Conservation (phyloP, 2,113 vertebrate genomes). For the Grammomys surdaster region DNA sequence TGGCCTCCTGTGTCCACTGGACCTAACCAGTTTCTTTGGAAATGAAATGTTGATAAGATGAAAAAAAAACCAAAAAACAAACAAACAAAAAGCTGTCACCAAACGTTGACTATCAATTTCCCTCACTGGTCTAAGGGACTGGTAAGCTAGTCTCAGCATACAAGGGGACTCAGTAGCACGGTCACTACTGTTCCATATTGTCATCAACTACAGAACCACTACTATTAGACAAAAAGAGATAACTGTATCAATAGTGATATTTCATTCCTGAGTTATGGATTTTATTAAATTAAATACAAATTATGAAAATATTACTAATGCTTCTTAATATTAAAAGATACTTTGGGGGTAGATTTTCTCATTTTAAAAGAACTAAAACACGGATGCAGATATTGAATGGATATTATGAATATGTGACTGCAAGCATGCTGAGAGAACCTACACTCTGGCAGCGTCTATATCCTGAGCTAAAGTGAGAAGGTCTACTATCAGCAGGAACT, state of each 20-base stretch:
- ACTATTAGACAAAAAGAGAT: neutral
- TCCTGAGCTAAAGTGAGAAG: neutral
- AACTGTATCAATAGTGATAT: neutral
- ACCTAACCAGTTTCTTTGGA: neutral
- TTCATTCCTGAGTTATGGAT: neutral
- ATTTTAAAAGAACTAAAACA: neutral
- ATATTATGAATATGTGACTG: neutral
- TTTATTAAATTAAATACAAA: conserved; percentile 1
- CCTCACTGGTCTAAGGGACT: neutral
- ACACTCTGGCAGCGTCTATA: neutral
- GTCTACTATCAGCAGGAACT: neutral
- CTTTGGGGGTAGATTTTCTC: neutral
- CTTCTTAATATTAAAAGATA: neutral
- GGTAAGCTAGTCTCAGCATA: neutral
- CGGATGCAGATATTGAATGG: neutral
- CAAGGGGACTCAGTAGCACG: neutral
- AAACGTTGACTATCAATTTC: too few relatives aligned
- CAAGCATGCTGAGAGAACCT: neutral
- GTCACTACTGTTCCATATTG: neutral
- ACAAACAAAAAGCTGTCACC: neutral
- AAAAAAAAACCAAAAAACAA: neutral
- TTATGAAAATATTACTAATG: neutral
- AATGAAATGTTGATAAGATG: neutral
- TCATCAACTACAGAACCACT: neutral
- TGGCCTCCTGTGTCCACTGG: neutral